Percentiles rank a stretch among this genome's conserved stretches.
Evolutionary conservation across 2,888 invertebrate genomes (phyloP).

Genomic region (Alloscopus bannaensis): DNA sequence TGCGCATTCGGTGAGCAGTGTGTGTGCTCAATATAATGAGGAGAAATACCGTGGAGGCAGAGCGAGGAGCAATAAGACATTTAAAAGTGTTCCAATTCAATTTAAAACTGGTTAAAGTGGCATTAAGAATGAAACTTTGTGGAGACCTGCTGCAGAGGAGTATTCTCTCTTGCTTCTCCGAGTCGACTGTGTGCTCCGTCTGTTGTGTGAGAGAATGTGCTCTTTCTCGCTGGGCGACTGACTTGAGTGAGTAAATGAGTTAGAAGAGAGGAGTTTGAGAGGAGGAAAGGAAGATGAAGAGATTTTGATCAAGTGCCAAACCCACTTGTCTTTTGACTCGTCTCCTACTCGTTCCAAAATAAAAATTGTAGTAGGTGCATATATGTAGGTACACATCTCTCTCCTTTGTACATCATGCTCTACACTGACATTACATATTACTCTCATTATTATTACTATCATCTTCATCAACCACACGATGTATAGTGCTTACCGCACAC

Average conservation of each 20-base stretch:
- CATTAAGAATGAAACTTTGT: conserved; percentile 57
- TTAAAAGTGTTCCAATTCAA: conserved; percentile 62
- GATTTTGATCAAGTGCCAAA: conserved; percentile 69
- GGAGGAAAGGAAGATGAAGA: conserved; percentile 62
- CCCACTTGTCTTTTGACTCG: conserved; percentile 68
- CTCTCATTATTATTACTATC: conserved; percentile 42
- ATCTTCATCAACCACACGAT: conserved; percentile 43
- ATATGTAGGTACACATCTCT: conserved; percentile 3
- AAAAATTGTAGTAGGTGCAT: conserved; percentile 32
- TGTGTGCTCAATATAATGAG: conserved; percentile 52
- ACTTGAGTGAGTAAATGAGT: conserved; percentile 28
- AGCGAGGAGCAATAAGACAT: conserved; percentile 56
- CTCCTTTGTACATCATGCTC: conserved; percentile 10
- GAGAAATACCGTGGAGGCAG: conserved; percentile 56
- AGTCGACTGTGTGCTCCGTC: not conserved
- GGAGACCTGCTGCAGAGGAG: too few species aligned
- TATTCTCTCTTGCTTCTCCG: too few species aligned
- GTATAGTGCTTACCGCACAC: conserved; percentile 45
- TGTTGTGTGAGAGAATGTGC: conserved; percentile 8
- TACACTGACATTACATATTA: conserved; percentile 28
- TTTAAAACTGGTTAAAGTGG: conserved; percentile 63
- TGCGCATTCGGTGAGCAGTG: not conserved
- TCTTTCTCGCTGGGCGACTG: conserved; percentile 20
- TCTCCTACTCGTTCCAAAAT: conserved; percentile 56
- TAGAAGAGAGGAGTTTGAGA: conserved; percentile 22